phyloP scores from a whole-genome alignment of 2,797 vertebrate genomes.

The Enteromius fasciolatus region DNA sequence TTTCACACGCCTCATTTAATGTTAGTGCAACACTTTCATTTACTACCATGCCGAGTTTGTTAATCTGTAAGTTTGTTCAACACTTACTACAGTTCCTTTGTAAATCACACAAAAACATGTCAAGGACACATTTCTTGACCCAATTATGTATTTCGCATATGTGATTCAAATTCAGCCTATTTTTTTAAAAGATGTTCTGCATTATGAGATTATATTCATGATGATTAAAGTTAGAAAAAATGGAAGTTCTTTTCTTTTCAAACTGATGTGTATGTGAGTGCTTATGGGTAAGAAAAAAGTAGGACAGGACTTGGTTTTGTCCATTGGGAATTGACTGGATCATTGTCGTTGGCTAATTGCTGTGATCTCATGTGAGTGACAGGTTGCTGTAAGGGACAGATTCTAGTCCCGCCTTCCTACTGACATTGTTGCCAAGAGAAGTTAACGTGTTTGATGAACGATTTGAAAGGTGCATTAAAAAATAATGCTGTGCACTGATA shows the following conservation, averaged over 20 bases:
- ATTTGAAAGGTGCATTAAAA: too few species aligned
- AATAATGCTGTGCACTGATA: background rate
- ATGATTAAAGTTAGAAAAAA: background rate
- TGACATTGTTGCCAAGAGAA: background rate
- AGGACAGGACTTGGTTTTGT: background rate
- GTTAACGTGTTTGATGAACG: background rate
- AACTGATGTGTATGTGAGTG: background rate
- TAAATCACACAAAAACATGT: background rate
- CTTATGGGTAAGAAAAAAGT: background rate
- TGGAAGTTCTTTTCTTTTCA: background rate
- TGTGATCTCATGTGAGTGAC: background rate
- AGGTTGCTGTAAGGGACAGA: background rate
- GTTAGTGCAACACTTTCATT: background rate
- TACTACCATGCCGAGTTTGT: background rate
- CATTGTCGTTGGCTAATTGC: background rate
- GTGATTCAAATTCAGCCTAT: background rate
- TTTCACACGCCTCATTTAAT: background rate
- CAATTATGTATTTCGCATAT: background rate
- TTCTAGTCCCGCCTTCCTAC: background rate
- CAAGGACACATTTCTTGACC: background rate
- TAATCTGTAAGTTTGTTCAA: background rate
- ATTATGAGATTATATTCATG: background rate
- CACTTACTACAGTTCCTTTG: background rate
- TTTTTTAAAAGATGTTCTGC: background rate
- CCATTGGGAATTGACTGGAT: background rate